These are phyloP conservation scores for Aplysina aerophoba DNA, from an alignment of 37 sponge, comb jelly and placozoan species.

Conservation along the genomic window DNA sequence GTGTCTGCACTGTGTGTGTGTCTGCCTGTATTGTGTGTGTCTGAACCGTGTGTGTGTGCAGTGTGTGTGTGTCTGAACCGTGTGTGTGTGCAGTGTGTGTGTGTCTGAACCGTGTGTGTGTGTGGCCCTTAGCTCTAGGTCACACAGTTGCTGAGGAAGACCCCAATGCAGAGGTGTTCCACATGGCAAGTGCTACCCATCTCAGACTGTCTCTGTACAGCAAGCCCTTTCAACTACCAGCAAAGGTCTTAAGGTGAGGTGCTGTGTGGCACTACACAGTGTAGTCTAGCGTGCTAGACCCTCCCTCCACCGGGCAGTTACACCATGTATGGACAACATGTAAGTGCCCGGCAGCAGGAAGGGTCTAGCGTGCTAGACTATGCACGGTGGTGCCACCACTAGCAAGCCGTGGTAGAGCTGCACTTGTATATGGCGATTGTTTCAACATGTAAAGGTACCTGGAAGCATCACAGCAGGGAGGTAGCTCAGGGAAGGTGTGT, in stretches of 20 bases:
- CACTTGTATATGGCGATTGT: slow-evolving; percentile 36
- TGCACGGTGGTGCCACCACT: too few species aligned
- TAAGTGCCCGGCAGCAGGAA: too few species aligned
- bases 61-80: neutral
- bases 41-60: too few species aligned
- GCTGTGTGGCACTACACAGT: neutral
- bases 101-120: neutral
- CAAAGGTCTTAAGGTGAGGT: slow-evolving; percentile 16
- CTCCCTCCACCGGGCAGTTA: neutral
- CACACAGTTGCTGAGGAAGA: slow-evolving; percentile 23
- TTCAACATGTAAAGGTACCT: neutral
- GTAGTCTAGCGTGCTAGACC: neutral
- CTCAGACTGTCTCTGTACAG: slow-evolving; percentile 66
- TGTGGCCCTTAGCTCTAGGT: neutral
- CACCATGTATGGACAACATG: neutral
- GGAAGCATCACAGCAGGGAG: neutral
- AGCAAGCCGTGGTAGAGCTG: neutral
- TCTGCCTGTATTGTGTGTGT: too few species aligned
- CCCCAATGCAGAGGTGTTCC: slow-evolving; percentile 75
- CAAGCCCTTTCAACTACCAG: slow-evolving; percentile 65
- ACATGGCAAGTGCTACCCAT: slow-evolving; percentile 66
- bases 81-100: slow-evolving; percentile 3
- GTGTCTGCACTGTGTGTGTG: too few species aligned
- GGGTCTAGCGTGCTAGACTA: too few species aligned
- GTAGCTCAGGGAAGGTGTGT: neutral